Percentiles rank a stretch among this genome's conserved stretches.
These are phyloP conservation scores for Latheticus oryzae DNA, from an alignment of 2,888 invertebrate species.

Conservation along the genomic window DNA sequence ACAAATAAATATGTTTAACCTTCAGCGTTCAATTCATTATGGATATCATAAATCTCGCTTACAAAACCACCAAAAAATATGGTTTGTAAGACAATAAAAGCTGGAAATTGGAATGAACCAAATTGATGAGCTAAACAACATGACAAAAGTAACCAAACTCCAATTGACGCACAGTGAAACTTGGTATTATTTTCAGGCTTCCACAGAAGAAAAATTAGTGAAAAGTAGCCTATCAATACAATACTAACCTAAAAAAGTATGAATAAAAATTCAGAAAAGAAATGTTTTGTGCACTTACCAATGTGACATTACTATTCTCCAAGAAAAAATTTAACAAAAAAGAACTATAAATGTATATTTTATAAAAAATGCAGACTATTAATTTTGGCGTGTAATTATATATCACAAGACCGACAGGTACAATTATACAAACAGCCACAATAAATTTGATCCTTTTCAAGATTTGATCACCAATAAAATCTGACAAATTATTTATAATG, in stretches of 20 bases:
- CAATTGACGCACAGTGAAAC: slow-evolving; percentile 77
- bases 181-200: slow-evolving; percentile 74
- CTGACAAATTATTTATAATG: slow-evolving; percentile 80
- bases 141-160: slow-evolving; percentile 81
- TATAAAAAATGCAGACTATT: slow-evolving; percentile 72
- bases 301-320: slow-evolving; percentile 57
- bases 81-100: slow-evolving; percentile 76
- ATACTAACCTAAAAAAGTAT: slow-evolving; percentile 72
- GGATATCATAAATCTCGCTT: slow-evolving; percentile 71
- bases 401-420: slow-evolving; percentile 70
- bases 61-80: slow-evolving; percentile 76
- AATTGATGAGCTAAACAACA: slow-evolving; percentile 81
- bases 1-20: slow-evolving; percentile 58
- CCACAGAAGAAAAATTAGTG: slow-evolving; percentile 81
- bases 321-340: slow-evolving; percentile 60
- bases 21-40: slow-evolving; percentile 67
- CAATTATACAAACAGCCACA: slow-evolving; percentile 62
- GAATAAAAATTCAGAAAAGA: too few species aligned
- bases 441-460: slow-evolving; percentile 75
- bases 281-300: too few species aligned
- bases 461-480: slow-evolving; percentile 78
- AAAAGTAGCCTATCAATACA: slow-evolving; percentile 76
- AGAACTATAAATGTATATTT: slow-evolving; percentile 51
- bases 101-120: slow-evolving; percentile 81
- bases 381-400: slow-evolving; percentile 80